Conservation (phyloP, 2,797 vertebrate genomes). For the Typhlichthys eigenmanni region DNA sequence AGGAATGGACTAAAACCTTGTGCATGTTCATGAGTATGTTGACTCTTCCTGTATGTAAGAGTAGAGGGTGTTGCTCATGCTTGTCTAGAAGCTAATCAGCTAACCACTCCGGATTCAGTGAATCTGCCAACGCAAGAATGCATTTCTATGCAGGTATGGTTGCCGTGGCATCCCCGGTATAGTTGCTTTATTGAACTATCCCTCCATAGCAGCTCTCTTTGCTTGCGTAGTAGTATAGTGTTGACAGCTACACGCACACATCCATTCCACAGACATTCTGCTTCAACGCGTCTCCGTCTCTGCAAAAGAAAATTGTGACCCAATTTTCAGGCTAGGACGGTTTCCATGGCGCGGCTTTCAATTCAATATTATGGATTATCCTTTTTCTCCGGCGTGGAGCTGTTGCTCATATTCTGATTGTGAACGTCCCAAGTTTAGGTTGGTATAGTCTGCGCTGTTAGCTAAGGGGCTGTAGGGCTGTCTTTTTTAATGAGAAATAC, state of each 20-base stretch:
- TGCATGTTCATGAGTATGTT: neutral
- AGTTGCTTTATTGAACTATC: constrained; percentile 30
- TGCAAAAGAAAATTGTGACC: constrained; percentile 67
- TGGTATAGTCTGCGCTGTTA: constrained; percentile 19
- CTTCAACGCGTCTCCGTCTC: constrained; percentile 61
- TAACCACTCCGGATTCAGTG: no score
- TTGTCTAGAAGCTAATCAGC: no score
- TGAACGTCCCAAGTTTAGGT: constrained; percentile 4
- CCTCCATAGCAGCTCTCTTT: constrained; percentile 48
- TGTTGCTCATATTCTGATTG: constrained; percentile 42
- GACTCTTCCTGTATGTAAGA: no score
- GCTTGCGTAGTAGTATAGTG: constrained; percentile 43
- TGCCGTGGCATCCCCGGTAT: constrained; percentile 7
- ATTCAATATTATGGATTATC: constrained; percentile 63
- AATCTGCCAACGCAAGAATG: no score
- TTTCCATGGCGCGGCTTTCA: constrained; percentile 64
- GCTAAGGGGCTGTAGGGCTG: constrained; percentile 48
- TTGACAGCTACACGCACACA: constrained; percentile 41
- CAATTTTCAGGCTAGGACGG: constrained; percentile 68
- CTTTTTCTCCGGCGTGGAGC: constrained; percentile 34
- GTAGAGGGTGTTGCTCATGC: no score
- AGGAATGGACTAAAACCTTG: neutral
- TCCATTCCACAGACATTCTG: constrained; percentile 58
- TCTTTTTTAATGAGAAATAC: constrained; percentile 33
- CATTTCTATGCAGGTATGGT: neutral